Evolutionary conservation across 2,797 vertebrate species (phyloP), one percentile per base, ranked within the genome.

Genomic region (Lateolabrax maculatus): DNA sequence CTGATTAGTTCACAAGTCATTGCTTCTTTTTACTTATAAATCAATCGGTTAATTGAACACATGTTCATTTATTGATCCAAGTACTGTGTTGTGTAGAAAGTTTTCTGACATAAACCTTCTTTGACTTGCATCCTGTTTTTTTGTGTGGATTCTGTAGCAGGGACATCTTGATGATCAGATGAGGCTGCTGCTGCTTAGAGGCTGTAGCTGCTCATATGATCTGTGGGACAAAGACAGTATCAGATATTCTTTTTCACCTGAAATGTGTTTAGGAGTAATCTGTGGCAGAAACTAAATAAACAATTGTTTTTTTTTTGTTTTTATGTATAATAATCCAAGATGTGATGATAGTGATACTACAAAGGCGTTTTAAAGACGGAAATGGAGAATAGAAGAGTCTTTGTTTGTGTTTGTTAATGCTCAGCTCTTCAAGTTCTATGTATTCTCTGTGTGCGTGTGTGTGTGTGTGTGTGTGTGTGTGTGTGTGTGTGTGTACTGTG

Each of bases 401-500:
- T 89, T 89, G 73, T 82, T 64, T 65, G 73, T 83, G 49, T 81
- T 56, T 71, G 29, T 5, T 72, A 60, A 49, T 74, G 25, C 27
- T 71, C 37, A 1, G 11, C 34, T 85, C 13, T 57, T 46, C 46
- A 44, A 31, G 16, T 52, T 71, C 16, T 71, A 18, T 71, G 55
- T 62, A 18, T 15, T 46, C 2, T 74, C 12, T 51, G 31, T 66
- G 19, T 61, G 48, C 75, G 77, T 67, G 69, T 65, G 63, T 77
- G 68, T 70, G 71, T 69, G 76, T 71, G 69, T 77, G 55, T 80
- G 56, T 80, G 46, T 63, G 43, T 71, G 66, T 65, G 63, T 76
- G 78, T 39, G 72, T 79, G 80, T 70, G 69, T 49, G 85, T 46
- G 69, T 61, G 80, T 91, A 88, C 85, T 94, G 92, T 92, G 90